Conservation (phyloP, 2,113 vertebrate species). For the Chaetodon auriga region DNA sequence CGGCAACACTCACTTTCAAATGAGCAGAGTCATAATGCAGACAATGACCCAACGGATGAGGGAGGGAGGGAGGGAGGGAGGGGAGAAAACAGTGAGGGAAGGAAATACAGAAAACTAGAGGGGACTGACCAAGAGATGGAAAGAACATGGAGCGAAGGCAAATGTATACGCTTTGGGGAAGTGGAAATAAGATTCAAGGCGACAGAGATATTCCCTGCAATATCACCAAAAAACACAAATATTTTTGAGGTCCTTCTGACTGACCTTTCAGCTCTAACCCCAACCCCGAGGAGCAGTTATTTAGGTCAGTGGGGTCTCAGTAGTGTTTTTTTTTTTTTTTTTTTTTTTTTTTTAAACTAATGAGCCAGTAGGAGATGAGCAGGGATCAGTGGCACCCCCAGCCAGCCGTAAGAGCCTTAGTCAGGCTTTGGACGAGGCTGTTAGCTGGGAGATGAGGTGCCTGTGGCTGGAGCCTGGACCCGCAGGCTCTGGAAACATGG, state of each 20-base stretch:
- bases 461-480: constrained; percentile 43
- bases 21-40: constrained; percentile 69
- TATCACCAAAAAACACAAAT: not conserved
- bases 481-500: constrained; percentile 38
- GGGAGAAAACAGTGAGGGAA: constrained; percentile 3
- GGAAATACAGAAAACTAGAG: constrained; percentile 5
- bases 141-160: not conserved
- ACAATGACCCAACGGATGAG: constrained; percentile 64
- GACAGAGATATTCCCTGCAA: not conserved
- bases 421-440: constrained; percentile 66
- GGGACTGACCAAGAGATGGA: constrained; percentile 14
- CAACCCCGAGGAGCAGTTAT: constrained; percentile 46
- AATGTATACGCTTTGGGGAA: not conserved
- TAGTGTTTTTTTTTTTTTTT: constrained; percentile 22
- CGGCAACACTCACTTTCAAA: constrained; percentile 64
- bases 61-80: not conserved
- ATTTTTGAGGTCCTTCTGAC: not conserved
- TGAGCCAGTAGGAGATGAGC: constrained; percentile 74
- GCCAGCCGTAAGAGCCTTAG: constrained; percentile 71
- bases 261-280: constrained; percentile 10
- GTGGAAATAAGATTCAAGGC: not conserved
- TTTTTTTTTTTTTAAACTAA: constrained; percentile 46
- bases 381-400: constrained; percentile 70
- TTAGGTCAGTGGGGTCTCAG: constrained; percentile 64
- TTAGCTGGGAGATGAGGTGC: constrained; percentile 50